A percentile compares a stretch with the other conserved stretches of the same genome.
Conservation (phyloP, 2,888 invertebrate genomes). For the Polydesmus complanatus region DNA sequence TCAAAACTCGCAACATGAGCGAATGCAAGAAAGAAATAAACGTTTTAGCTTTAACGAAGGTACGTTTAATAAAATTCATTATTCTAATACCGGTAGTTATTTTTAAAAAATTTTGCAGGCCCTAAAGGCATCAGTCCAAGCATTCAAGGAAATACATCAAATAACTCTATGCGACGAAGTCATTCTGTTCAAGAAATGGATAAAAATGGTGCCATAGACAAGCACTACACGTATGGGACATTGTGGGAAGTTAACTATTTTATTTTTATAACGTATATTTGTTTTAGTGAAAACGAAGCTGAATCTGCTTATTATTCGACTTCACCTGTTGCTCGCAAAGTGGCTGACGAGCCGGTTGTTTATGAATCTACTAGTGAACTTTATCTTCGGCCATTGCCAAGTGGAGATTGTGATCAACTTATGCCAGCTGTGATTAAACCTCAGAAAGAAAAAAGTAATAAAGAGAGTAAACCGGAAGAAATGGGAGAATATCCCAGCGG, state of each 20-base stretch:
- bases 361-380: constrained; percentile 6
- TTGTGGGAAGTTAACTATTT: neutral
- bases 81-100: neutral
- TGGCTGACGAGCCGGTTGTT: neutral
- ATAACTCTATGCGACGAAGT: constrained; percentile 19
- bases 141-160: neutral
- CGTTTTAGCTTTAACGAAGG: constrained; percentile 20
- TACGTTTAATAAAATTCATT: constrained; percentile 7
- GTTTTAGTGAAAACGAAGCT: neutral
- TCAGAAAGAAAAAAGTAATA: constrained; percentile 48
- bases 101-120: neutral
- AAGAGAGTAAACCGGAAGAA: constrained; percentile 53
- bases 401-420: constrained; percentile 38
- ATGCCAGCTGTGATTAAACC: constrained; percentile 44
- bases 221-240: neutral
- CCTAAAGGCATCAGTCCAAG: neutral
- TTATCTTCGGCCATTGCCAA: constrained; percentile 8
- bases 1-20: constrained; percentile 19
- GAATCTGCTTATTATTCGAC: neutral
- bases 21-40: constrained; percentile 19
- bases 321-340: neutral
- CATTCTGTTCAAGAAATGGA: constrained; percentile 18
- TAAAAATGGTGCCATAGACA: constrained; percentile 5
- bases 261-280: neutral
- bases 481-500: constrained; percentile 35